Conservation (phyloP, 2,113 vertebrate genomes). For the Hiodon tergisus region DNA sequence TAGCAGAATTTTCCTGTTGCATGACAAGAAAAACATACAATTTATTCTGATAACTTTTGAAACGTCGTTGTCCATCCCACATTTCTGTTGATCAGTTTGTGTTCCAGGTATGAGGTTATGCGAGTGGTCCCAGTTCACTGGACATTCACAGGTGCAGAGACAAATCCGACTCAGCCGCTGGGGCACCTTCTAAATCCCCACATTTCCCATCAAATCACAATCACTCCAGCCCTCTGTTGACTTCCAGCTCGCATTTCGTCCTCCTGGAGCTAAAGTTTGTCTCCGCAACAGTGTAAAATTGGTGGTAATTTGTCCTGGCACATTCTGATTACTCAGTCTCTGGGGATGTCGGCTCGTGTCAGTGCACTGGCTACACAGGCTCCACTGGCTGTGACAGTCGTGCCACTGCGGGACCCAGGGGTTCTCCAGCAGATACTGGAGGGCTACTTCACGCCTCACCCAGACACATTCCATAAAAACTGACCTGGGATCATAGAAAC, state of each 20-base stretch:
- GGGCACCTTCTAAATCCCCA: no score
- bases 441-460: neutral
- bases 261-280: neutral
- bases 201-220: no score
- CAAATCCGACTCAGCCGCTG: no score
- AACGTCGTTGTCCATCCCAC: no score
- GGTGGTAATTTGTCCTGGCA: conserved; percentile 1
- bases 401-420: neutral
- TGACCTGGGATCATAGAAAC: neutral
- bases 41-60: no score
- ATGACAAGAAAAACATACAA: no score
- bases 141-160: no score
- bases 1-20: no score
- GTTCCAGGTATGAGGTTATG: no score
- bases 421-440: neutral
- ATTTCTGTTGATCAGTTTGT: no score
- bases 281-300: neutral
- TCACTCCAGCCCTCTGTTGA: neutral
- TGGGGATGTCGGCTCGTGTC: conserved; percentile 14
- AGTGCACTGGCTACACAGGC: neutral
- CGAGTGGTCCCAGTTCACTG: no score
- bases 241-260: neutral
- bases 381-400: neutral
- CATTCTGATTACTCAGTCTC: conserved; percentile 3
- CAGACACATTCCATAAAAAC: conserved; percentile 2